Evolutionary conservation across 2,113 vertebrate genomes (phyloP).

Genomic region (Sakesphorus luctuosus): DNA sequence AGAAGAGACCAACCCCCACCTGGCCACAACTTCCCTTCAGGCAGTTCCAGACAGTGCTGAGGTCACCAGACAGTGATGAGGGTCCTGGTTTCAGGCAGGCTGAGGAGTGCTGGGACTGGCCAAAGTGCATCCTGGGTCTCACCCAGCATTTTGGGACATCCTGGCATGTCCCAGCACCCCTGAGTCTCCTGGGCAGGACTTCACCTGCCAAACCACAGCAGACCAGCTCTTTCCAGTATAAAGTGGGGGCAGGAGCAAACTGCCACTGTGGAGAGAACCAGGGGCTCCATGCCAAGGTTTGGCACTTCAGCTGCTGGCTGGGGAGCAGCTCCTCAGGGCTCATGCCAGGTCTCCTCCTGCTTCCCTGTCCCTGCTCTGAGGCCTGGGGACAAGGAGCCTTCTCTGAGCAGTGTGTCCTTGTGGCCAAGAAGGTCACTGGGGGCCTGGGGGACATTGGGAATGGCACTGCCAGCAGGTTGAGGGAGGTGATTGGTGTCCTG

Average conservation of each 20-base stretch:
- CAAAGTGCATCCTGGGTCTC: fast-evolving
- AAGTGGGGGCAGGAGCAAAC: background rate
- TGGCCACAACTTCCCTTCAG: no score
- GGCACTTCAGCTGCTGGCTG: background rate
- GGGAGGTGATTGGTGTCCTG: background rate
- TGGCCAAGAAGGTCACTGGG: background rate
- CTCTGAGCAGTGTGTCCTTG: background rate
- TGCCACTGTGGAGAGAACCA: fast-evolving
- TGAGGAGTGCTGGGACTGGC: background rate
- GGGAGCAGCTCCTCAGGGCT: background rate
- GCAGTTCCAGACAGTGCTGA: no score
- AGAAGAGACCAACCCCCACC: no score
- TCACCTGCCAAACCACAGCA: background rate
- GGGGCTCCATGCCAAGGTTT: background rate
- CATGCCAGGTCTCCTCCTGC: background rate
- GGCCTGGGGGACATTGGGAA: background rate
- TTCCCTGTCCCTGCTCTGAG: background rate
- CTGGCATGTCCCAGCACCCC: fast-evolving
- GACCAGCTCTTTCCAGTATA: no score
- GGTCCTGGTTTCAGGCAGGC: background rate
- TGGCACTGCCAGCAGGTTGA: background rate
- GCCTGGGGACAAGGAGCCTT: background rate
- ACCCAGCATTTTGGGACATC: fast-evolving
- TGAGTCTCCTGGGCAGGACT: background rate
- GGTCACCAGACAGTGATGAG: no score